These are phyloP conservation scores for Drosophila pectinifera DNA, from an alignment of 1,140 invertebrate genomes.

Conservation along the genomic window DNA sequence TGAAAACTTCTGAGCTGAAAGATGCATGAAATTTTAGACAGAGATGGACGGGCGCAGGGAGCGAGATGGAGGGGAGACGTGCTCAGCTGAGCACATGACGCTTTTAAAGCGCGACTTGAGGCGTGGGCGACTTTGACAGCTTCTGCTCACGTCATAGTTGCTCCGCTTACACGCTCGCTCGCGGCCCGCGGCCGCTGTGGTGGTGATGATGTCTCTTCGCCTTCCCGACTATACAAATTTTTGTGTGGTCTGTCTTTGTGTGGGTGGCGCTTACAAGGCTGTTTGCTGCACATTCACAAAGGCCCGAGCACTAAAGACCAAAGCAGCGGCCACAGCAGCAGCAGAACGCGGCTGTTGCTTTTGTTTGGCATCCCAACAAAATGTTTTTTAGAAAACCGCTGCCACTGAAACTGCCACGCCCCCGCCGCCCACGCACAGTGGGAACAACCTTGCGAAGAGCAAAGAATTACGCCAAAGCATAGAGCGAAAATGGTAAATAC, in stretches of 20 bases:
- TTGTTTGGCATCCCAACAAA: constrained; percentile 50
- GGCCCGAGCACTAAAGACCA: constrained; percentile 16
- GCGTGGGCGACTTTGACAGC: constrained; percentile 49
- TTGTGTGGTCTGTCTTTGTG: constrained; percentile 71
- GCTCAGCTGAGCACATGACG: constrained; percentile 74
- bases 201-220: no score
- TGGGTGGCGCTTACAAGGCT: constrained; percentile 77
- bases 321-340: constrained; percentile 7
- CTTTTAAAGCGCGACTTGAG: constrained; percentile 67
- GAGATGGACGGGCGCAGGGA: constrained; percentile 36
- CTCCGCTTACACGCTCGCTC: constrained; percentile 10
- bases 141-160: constrained; percentile 66
- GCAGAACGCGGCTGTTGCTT: constrained; percentile 66
- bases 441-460: constrained; percentile 66
- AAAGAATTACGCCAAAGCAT: constrained; percentile 42
- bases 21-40: not conserved
- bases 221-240: constrained; percentile 59
- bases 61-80: constrained; percentile 16
- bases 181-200: no score
- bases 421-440: constrained; percentile 34
- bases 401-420: constrained; percentile 7
- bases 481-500: constrained; percentile 17
- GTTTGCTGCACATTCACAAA: constrained; percentile 69
- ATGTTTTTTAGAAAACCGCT: constrained; percentile 49
- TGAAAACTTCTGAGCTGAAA: not conserved